phyloP scores from a whole-genome alignment of 1,140 invertebrate species.

The Pemphigus obesinymphae region DNA sequence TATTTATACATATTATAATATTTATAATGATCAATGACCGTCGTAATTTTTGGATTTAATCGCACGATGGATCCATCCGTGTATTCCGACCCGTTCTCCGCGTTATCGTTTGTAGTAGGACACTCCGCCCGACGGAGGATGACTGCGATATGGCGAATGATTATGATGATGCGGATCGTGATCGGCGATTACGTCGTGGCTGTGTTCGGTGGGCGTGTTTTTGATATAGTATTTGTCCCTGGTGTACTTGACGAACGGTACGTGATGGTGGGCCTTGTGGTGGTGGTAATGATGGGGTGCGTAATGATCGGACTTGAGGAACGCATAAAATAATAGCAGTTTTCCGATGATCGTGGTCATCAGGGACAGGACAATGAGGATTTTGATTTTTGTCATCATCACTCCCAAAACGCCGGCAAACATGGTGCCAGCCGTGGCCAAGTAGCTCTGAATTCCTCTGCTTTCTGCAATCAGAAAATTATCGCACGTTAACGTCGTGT shows the following conservation, averaged over 20 bases:
- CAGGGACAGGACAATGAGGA: slow-evolving; percentile 6
- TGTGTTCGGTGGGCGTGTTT: background rate
- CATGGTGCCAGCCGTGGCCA: slow-evolving; percentile 31
- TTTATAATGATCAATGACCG: too few species aligned
- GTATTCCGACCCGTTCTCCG: background rate
- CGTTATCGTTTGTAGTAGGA: slow-evolving; percentile 23
- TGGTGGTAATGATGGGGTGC: background rate
- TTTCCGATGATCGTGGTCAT: slow-evolving; percentile 28
- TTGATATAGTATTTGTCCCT: slow-evolving; percentile 26
- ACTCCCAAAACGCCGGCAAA: slow-evolving; percentile 31
- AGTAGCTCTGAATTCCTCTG: slow-evolving; percentile 23
- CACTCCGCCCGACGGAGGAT: background rate
- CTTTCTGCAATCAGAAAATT: background rate
- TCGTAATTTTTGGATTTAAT: background rate
- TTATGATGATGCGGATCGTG: background rate
- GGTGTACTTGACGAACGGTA: slow-evolving; percentile 17
- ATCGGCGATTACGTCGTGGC: background rate
- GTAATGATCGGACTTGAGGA: background rate
- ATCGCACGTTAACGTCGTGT: background rate
- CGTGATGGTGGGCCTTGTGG: background rate
- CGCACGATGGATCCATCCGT: background rate
- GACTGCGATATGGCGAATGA: background rate
- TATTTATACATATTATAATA: too few species aligned
- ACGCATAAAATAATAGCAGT: slow-evolving; percentile 17
- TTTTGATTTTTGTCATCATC: slow-evolving; percentile 23